phyloP scores from a whole-genome alignment of 2,797 vertebrate genomes.

The Podarcis siculus region DNA sequence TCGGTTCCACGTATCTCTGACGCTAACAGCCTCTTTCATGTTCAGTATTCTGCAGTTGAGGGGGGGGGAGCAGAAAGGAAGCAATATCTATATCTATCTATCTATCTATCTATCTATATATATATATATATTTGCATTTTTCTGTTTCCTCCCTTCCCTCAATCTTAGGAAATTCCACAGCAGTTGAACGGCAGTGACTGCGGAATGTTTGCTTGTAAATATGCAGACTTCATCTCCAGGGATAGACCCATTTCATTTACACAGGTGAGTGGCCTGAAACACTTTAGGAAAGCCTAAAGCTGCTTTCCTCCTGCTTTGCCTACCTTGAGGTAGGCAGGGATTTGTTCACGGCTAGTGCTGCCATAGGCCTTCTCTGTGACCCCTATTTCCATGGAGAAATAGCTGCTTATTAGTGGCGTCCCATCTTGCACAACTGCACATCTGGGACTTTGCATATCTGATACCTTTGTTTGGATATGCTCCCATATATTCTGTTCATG shows the following conservation, averaged over 20 bases:
- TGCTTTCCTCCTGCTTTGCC: background rate
- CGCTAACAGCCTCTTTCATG: background rate
- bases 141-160: background rate
- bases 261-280: constrained; percentile 79
- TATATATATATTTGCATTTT: background rate
- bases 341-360: background rate
- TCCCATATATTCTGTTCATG: background rate
- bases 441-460: background rate
- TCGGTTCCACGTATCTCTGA: background rate
- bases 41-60: background rate
- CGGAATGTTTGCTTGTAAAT: constrained; percentile 95
- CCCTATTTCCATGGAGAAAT: background rate
- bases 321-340: background rate
- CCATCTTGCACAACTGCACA: background rate
- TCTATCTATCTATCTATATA: too few relatives aligned
- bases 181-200: constrained; percentile 93
- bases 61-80: background rate
- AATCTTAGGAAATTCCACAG: constrained; percentile 90
- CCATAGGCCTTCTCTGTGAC: background rate
- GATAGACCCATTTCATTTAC: constrained; percentile 87
- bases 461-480: background rate
- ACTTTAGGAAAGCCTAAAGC: fast-evolving
- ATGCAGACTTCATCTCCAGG: constrained; percentile 88
- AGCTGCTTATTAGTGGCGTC: background rate
- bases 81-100: background rate